phyloP scores from a whole-genome alignment of 2,797 vertebrate species.

The Sciurus vulgaris region DNA sequence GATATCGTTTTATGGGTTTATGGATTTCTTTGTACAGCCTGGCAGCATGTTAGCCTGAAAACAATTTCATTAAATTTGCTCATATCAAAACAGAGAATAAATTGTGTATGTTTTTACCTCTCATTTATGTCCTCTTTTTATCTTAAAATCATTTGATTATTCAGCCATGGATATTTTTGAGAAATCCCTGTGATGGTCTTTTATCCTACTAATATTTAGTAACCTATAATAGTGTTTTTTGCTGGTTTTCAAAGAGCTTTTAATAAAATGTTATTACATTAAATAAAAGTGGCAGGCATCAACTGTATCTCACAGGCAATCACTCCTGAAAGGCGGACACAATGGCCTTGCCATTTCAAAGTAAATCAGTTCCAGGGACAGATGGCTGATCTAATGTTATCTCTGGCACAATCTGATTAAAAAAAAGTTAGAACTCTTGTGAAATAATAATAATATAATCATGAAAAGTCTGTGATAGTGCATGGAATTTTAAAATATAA shows the following conservation, averaged over 20 bases:
- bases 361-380: constrained; percentile 12
- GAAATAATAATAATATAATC: not conserved
- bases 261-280: constrained; percentile 30
- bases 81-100: constrained; percentile 16
- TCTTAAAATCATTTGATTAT: constrained; percentile 55
- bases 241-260: constrained; percentile 28
- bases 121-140: constrained; percentile 26
- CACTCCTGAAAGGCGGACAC: not conserved
- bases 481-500: not conserved
- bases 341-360: not conserved
- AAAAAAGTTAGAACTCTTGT: not conserved
- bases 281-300: not conserved
- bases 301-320: not conserved
- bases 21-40: not conserved
- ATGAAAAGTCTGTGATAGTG: not conserved
- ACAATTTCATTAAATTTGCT: constrained; percentile 31
- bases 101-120: not conserved
- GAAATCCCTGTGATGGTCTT: not conserved
- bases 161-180: not conserved
- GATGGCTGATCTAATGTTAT: constrained; percentile 5
- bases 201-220: constrained; percentile 48
- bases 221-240: not conserved
- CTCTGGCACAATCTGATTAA: not conserved
- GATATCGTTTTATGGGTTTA: constrained; percentile 2
- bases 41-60: not conserved